Percentiles rank a stretch among this genome's conserved stretches.
Evolutionary conservation across 2,113 vertebrate species (phyloP).

Genomic region (Dinomys branickii): DNA sequence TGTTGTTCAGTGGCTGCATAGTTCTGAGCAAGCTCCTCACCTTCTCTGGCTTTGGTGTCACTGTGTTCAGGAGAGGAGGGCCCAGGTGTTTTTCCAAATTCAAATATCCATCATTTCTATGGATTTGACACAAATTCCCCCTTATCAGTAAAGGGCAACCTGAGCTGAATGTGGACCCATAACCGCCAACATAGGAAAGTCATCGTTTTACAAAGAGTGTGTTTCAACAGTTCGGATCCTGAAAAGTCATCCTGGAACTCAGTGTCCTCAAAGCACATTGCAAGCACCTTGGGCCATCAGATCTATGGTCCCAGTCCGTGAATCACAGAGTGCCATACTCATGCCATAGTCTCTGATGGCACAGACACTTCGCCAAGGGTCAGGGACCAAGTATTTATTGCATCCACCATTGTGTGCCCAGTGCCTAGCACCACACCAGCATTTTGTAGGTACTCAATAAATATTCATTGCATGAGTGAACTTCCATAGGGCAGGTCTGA

Average conservation of each 20-base stretch:
- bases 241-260: not conserved
- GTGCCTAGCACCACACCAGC: not conserved
- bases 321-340: no score
- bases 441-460: not conserved
- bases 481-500: not conserved
- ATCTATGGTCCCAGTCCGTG: rapidly evolving
- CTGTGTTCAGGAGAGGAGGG: not conserved
- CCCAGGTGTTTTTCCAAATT: not conserved
- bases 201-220: not conserved
- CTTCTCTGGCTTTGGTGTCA: not conserved
- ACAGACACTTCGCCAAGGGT: not conserved
- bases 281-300: not conserved
- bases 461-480: not conserved
- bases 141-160: not conserved
- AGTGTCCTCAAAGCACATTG: not conserved
- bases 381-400: not conserved
- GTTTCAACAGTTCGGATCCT: not conserved
- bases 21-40: not conserved
- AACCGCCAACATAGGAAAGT: not conserved
- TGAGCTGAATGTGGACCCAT: not conserved
- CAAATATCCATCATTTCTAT: not conserved
- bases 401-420: not conserved
- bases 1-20: not conserved
- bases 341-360: rapidly evolving
- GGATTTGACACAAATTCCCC: not conserved